A percentile compares a stretch with the other conserved stretches of the same genome.
phyloP scores from a whole-genome alignment of 2,113 vertebrate genomes.

The Pomatostomus ruficeps region DNA sequence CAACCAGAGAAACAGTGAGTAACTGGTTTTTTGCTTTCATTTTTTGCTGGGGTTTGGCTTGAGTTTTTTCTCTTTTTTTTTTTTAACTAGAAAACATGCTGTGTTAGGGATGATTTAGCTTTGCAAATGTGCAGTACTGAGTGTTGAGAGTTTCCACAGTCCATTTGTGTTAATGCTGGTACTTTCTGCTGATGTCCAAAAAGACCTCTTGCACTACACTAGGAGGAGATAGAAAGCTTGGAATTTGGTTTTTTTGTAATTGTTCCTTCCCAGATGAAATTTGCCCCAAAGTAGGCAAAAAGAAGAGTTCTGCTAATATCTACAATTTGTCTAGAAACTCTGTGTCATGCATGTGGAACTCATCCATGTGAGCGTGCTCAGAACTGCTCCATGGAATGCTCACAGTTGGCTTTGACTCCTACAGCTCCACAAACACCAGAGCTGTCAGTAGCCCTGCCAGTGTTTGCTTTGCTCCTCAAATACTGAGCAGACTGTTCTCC shows the following conservation, averaged over 20 bases:
- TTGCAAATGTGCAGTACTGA: neutral
- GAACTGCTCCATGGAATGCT: neutral
- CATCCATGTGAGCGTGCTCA: neutral
- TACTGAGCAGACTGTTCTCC: neutral
- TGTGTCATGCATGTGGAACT: neutral
- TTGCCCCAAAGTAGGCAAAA: neutral
- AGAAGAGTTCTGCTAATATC: neutral
- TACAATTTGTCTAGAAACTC: neutral
- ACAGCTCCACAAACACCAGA: neutral
- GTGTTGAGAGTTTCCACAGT: neutral
- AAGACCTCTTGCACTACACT: neutral
- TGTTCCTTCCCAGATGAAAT: neutral
- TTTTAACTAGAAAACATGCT: neutral
- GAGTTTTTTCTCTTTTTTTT: neutral
- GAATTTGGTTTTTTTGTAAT: neutral
- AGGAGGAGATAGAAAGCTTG: neutral
- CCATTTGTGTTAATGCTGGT: neutral
- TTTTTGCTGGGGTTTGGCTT: neutral
- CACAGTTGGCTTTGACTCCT: neutral
- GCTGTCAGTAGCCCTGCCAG: neutral
- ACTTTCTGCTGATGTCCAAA: neutral
- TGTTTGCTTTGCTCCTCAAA: constrained; percentile 6
- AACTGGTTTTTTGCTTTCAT: neutral
- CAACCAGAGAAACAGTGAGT: constrained; percentile 97
- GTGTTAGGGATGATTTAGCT: neutral